Evolutionary conservation across 2,888 invertebrate genomes (phyloP), one percentile per base, ranked within the genome.

Genomic region (Stenurella melanura): DNA sequence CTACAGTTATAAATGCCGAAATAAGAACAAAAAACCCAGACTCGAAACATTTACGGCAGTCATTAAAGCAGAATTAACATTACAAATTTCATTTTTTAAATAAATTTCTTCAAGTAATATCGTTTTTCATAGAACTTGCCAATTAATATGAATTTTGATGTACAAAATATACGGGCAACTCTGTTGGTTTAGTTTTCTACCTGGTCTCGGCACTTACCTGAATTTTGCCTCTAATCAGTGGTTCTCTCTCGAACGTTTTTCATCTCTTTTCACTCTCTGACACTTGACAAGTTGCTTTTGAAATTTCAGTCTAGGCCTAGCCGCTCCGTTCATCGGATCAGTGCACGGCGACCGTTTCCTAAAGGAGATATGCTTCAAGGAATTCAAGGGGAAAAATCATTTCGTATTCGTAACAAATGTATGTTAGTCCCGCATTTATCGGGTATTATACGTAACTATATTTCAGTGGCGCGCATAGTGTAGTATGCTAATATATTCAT

Each of bases 201-300:
- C 71, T 71, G 71, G 71, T 61, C 42, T 56, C 83, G 82, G 81
- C 84, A 82, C 80, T 85, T 87, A 87, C 87, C 86, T 87, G 87
- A 85, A 86, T 86, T 85, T 84, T 85, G 84, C 85, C 85, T 84
- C 84, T 77, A 79, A 78, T 75, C 82, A 76, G 42, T 80, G 78
- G 82, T 83, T 84, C 85, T 82, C 82, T 80, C 77, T 77, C 78
- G n/a, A 56, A 26, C 73, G 68, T 77, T 75, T 74, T 79, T 80
- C 80, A 79, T 87, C 87, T 86, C 86, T 83, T 82, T 88, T 84
- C 84, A 78, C 82, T 84, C 85, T 84, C 86, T 87, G 89, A 88
- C 89, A 89, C 88, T 89, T 89, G 89, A 89, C 89, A 90, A 89
- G 89, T 89, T 88, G 89, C 88, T 88, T 89, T 89, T 88, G 87